Evolutionary conservation across 2,113 vertebrate species (phyloP), one percentile per base, ranked within the genome.

Genomic region (Nymphicus hollandicus): DNA sequence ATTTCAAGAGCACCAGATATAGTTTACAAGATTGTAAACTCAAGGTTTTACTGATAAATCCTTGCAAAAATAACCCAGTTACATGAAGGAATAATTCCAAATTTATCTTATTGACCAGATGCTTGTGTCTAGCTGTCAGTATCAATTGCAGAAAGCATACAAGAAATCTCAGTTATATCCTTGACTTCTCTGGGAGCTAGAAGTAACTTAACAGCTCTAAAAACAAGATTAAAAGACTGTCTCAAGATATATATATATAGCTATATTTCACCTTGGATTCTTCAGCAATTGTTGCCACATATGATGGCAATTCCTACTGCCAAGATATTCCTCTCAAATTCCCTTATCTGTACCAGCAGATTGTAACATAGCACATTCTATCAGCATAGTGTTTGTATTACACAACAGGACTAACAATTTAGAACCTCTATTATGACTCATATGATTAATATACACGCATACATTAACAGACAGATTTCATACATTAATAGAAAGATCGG

Each of bases 41-140:
- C 39, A 27, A 70, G 28, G 17, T n/a, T 74, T 73, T 82, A 47
- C 50, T 55, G 43, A 70, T 44, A 94, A 80, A 88, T 63, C 25
- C 33, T 63, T 70, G 37, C 37, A 91, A 82, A 95, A 89, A 93
- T 73, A 88, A 95, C 17, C 2, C 71, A 85, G 53, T 85, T 72
- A 70, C 50, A 70, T 31, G 76, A 89, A 60, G 37, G 29, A 94
- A 89, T 89, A 53, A 89, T 80, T 71, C 8, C 71, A 88, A 39
- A 58, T 91, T 91, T 85, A 17, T 69, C 52, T 80, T 83, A 91
- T 35, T 89, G 79, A 80, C 71, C 82, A 86, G 82, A 89, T 88
- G 33, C 27, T 22, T 49, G 39, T 70, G 71, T 3, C 58, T 93
- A 68, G 35, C 46, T 93, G 80, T 81, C 86, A 73, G 37, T 72